A percentile compares a stretch with the other conserved stretches of the same genome.
These are phyloP conservation scores for Apaloderma vittatum DNA, from an alignment of 2,113 vertebrate species.

Conservation along the genomic window DNA sequence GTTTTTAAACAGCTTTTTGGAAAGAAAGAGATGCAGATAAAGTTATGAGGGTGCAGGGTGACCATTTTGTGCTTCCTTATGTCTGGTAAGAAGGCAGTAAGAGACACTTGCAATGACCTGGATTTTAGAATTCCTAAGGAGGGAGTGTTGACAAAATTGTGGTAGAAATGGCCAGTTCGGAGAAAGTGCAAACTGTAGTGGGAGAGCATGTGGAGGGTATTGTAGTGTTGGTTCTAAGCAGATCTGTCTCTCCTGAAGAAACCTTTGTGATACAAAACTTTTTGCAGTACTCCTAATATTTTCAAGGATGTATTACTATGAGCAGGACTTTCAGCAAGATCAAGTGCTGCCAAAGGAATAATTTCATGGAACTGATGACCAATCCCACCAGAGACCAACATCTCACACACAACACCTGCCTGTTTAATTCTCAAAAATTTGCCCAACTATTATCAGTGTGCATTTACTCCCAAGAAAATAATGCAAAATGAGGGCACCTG, in stretches of 20 bases:
- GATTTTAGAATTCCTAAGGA: neutral
- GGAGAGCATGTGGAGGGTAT: neutral
- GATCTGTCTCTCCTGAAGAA: neutral
- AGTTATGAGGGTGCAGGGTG: accelerated
- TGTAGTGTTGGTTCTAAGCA: neutral
- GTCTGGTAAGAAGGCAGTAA: neutral
- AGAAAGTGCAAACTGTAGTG: neutral
- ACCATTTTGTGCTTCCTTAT: neutral
- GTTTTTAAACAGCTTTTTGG: neutral
- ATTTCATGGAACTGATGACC: neutral
- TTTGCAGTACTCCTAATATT: neutral
- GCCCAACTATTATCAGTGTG: neutral
- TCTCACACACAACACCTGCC: neutral
- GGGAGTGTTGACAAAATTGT: neutral
- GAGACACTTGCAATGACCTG: neutral
- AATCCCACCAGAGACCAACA: neutral
- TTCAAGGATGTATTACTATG: neutral
- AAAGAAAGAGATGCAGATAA: neutral
- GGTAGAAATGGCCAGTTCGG: neutral
- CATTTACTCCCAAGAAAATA: neutral
- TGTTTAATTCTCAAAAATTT: neutral
- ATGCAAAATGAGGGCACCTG: neutral
- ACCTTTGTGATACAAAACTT: neutral
- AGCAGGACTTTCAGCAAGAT: neutral
- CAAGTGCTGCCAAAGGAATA: neutral